Evolutionary conservation across 2,113 vertebrate genomes (phyloP).

Genomic region (Myanophis thanlyinensis): DNA sequence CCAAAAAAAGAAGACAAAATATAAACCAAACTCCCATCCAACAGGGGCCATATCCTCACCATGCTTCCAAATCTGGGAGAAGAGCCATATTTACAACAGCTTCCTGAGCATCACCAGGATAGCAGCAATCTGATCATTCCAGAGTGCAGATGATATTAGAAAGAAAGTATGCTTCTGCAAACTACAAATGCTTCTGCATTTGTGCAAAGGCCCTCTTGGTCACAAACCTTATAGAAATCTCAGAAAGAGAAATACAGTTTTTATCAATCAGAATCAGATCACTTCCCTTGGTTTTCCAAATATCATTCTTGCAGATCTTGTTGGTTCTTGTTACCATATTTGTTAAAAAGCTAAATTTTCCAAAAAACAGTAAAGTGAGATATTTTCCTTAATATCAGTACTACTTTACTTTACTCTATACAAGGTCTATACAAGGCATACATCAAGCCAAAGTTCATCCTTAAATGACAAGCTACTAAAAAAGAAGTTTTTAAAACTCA

Average conservation of each 20-base stretch:
- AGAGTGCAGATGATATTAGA: background rate
- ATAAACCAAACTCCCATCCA: background rate
- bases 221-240: background rate
- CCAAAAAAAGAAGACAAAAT: background rate
- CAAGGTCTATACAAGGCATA: constrained; percentile 3
- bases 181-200: too few relatives aligned
- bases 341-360: constrained; percentile 67
- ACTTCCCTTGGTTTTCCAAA: constrained; percentile 43
- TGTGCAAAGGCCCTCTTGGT: background rate
- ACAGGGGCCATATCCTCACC: background rate
- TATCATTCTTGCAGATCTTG: constrained; percentile 59
- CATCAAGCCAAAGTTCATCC: constrained; percentile 49
- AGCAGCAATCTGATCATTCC: background rate
- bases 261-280: background rate
- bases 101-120: background rate
- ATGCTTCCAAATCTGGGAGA: background rate
- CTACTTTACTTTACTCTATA: constrained; percentile 32
- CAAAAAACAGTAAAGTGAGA: constrained; percentile 36
- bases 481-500: constrained; percentile 58
- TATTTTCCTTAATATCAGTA: constrained; percentile 3
- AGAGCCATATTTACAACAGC: background rate
- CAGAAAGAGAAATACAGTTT: background rate
- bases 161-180: background rate
- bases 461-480: constrained; percentile 39
- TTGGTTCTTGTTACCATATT: constrained; percentile 68